These are phyloP conservation scores for Baronia brevicornis DNA, from an alignment of 2,888 invertebrate genomes.

Conservation along the genomic window DNA sequence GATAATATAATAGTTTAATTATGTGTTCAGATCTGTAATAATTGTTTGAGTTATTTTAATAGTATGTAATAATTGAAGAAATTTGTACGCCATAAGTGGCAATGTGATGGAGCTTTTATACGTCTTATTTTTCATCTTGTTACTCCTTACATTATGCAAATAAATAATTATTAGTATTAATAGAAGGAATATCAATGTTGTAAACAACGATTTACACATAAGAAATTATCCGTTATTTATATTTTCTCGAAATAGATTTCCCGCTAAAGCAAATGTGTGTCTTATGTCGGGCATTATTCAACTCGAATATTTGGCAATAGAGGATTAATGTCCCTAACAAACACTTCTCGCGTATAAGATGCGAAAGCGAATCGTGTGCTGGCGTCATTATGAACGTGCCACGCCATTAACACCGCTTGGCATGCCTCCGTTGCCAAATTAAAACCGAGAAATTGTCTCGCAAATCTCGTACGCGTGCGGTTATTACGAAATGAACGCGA, in stretches of 20 bases:
- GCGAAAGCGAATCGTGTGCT: constrained; percentile 21
- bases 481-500: constrained; percentile 48
- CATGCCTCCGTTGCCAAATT: constrained; percentile 48
- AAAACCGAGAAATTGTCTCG: constrained; percentile 42
- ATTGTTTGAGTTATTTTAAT: no score
- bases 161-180: no score
- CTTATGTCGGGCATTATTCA: constrained; percentile 8
- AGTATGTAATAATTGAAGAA: no score
- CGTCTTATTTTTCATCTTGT: no score
- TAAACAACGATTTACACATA: no score
- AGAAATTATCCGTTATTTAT: no score
- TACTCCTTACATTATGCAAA: no score
- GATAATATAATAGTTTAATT: no score
- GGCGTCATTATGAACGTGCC: constrained; percentile 22
- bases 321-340: constrained; percentile 16
- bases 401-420: constrained; percentile 38
- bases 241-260: not conserved
- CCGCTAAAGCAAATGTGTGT: constrained; percentile 1
- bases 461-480: constrained; percentile 34
- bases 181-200: no score
- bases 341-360: constrained; percentile 8
- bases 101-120: no score
- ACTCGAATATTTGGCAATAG: constrained; percentile 12
- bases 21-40: no score
- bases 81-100: no score